Evolutionary conservation across 2,113 vertebrate species (phyloP).

Genomic region (Lichenostomus cassidix): DNA sequence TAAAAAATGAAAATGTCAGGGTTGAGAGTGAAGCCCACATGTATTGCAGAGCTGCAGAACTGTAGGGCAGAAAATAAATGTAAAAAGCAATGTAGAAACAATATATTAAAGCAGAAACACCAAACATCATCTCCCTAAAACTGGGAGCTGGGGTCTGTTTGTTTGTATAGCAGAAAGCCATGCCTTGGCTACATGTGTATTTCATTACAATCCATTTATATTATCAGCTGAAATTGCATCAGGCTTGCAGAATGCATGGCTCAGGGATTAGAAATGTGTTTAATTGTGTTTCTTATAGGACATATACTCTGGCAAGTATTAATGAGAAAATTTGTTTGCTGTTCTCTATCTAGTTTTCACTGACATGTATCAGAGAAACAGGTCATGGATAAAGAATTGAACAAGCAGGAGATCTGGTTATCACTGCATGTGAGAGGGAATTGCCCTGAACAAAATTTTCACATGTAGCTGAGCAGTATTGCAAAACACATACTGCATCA

Average conservation of each 20-base stretch:
- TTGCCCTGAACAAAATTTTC: neutral
- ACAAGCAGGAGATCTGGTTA: neutral
- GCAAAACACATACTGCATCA: neutral
- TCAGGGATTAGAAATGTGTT: neutral
- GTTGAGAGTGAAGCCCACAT: neutral
- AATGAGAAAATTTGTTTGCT: neutral
- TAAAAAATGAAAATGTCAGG: conserved; percentile 18
- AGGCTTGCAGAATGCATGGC: neutral
- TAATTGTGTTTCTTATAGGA: neutral
- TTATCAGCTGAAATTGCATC: neutral
- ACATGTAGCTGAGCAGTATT: neutral
- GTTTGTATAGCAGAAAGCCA: neutral
- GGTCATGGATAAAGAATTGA: neutral
- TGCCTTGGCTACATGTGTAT: neutral
- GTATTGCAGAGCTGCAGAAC: neutral
- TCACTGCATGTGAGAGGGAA: neutral
- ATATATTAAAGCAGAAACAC: neutral
- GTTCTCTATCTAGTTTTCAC: neutral
- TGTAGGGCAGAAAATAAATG: neutral
- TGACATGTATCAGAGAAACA: neutral
- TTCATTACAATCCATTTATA: neutral
- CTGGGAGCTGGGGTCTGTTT: neutral
- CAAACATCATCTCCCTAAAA: neutral
- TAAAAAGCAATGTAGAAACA: neutral
- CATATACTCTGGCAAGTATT: neutral